Conservation (phyloP, 2,797 vertebrate genomes). For the Typhlichthys eigenmanni region DNA sequence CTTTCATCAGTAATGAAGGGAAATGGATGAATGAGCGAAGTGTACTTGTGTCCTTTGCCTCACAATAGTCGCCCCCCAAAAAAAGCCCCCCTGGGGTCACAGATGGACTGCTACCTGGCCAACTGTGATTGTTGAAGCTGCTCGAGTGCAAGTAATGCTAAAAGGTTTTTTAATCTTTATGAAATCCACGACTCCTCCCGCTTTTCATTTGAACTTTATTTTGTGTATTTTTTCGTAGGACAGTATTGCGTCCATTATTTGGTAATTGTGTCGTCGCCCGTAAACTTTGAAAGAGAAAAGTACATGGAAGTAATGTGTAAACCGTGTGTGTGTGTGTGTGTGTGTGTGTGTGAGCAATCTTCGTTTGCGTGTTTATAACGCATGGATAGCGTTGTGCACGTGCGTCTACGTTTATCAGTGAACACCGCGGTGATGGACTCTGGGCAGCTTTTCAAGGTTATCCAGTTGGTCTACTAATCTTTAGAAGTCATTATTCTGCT, state of each 20-base stretch:
- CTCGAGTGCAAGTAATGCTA: constrained; percentile 62
- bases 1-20: constrained; percentile 43
- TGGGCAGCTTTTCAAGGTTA: constrained; percentile 66
- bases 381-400: constrained; percentile 52
- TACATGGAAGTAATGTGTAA: constrained; percentile 23
- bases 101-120: constrained; percentile 48
- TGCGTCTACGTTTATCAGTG: constrained; percentile 70
- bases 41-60: constrained; percentile 34
- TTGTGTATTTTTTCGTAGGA: constrained; percentile 21
- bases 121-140: constrained; percentile 55
- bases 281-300: constrained; percentile 15
- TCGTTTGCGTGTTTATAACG: not conserved
- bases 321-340: constrained; percentile 20
- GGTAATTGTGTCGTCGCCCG: constrained; percentile 14
- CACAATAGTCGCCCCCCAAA: constrained; percentile 20
- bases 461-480: constrained; percentile 43
- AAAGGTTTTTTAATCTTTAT: constrained; percentile 66
- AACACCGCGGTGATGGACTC: constrained; percentile 53
- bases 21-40: constrained; percentile 47
- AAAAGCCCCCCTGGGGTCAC: constrained; percentile 26
- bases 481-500: constrained; percentile 43
- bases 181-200: constrained; percentile 31
- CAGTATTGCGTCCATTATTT: constrained; percentile 51
- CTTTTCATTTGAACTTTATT: constrained; percentile 24
- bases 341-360: constrained; percentile 13